Evolutionary conservation across 2,113 vertebrate genomes (phyloP), one percentile per base, ranked within the genome.

Genomic region (Channa argus): DNA sequence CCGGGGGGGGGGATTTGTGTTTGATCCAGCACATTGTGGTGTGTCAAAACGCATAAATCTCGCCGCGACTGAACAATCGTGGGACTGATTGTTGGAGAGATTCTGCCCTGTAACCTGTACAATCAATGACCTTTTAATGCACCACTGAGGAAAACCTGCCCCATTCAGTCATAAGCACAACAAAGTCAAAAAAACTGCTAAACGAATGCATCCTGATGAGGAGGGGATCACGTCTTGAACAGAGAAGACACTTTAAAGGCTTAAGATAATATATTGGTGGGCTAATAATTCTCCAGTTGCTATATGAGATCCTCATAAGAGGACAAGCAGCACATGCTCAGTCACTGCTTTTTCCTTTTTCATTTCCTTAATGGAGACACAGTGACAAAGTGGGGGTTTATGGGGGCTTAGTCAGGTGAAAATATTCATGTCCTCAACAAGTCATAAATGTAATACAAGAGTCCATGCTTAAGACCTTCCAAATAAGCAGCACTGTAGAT

Each of bases 291-390:
- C 51, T 46, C 43, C 38, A 54, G 64, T 86, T 61, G 12, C 52
- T 86, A 91, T 86, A 92, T 82, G 77, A 83, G 79, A 81, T 77
- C 71, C 71, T 91, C 84, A 86, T 60, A 66, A 79, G 46, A 76
- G 73, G 65, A 79, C 74, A 76, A 91, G 82, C 76, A 88, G 75
- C 79, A 64, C 56, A 70, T 50, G 71, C 74, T 87, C 54, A 62
- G 81, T 81, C 80, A 71, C 69, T 51, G 13, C 79, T 70, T 66
- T 41, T 58, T 44, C 47, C 61, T 67, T 79, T 84, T 87, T 90
- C 70, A 91, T 89, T 91, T 89, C 65, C 78, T 82, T 89, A 92
- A 92, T 91, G 88, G 85, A 88, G 73, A 82, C 60, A 82, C 46
- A 8, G 69, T 62, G 74, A 83, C 74, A 84, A 14, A 5, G 55